Percentiles rank a stretch among this genome's conserved stretches.
phyloP scores from a whole-genome alignment of 2,888 invertebrate genomes.

The Malacosoma neustria region DNA sequence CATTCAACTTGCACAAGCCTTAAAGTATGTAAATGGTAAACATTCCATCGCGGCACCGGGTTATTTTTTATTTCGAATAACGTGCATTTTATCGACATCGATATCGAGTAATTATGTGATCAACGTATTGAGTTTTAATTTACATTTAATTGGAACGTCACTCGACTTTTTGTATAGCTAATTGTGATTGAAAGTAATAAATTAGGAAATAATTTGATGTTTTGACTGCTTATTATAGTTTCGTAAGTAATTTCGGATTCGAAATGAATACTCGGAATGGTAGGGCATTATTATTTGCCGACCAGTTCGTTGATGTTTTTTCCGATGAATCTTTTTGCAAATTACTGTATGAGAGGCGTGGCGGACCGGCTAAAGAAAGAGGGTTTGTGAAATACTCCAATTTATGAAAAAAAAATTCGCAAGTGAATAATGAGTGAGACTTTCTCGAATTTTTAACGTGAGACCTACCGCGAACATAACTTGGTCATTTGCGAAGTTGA shows the following conservation, averaged over 20 bases:
- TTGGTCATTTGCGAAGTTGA: neutral
- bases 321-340: conserved; percentile 23
- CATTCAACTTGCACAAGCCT: conserved; percentile 31
- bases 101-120: conserved; percentile 34
- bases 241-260: conserved; percentile 31
- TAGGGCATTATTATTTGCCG: conserved; percentile 36
- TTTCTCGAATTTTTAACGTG: conserved; percentile 30
- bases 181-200: conserved; percentile 39
- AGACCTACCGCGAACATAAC: conserved; percentile 26
- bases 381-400: conserved; percentile 41
- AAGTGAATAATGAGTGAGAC: conserved; percentile 31
- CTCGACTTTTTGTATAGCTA: conserved; percentile 32
- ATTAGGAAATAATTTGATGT: conserved; percentile 32
- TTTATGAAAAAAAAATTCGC: conserved; percentile 33
- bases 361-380: conserved; percentile 25
- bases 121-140: conserved; percentile 35
- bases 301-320: conserved; percentile 26
- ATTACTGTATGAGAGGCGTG: conserved; percentile 20
- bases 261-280: conserved; percentile 36
- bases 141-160: conserved; percentile 35
- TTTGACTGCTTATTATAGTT: conserved; percentile 30
- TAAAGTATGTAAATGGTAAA: conserved; percentile 26
- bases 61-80: conserved; percentile 27
- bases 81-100: conserved; percentile 33
- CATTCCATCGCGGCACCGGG: conserved; percentile 22